A percentile compares a stretch with the other conserved stretches of the same genome.
phyloP scores from a whole-genome alignment of 2,888 invertebrate species.

The Hedychridium roseum region DNA sequence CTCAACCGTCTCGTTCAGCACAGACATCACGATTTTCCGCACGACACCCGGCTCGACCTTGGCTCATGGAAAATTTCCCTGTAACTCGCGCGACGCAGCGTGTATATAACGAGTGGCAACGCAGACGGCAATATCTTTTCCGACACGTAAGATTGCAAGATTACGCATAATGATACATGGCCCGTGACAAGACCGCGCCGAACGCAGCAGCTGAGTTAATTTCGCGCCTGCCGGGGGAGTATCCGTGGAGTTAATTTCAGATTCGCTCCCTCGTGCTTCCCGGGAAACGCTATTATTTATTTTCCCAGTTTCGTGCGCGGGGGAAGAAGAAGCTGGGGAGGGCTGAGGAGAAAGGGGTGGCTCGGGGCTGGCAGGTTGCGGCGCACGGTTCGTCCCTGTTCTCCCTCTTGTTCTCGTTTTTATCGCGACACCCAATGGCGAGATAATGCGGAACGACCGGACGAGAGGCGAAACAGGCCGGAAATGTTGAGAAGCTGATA shows the following conservation, averaged over 20 bases:
- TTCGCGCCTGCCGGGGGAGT: conserved; percentile 11
- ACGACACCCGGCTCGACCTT: no score
- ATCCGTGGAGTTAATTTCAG: conserved; percentile 9
- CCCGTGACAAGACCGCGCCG: background rate
- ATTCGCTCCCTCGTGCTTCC: conserved; percentile 1
- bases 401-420: conserved; percentile 1
- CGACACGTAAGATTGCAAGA: conserved; percentile 22
- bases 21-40: no score
- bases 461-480: conserved; percentile 30
- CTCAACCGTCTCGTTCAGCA: no score
- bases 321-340: background rate
- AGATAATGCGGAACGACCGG: conserved; percentile 15
- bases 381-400: background rate
- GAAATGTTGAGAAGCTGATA: conserved; percentile 25
- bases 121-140: no score
- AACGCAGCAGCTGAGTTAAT: conserved; percentile 5
- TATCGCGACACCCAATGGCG: conserved; percentile 12
- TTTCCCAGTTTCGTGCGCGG: conserved; percentile 1
- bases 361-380: conserved; percentile 4
- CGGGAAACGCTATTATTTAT: conserved; percentile 9
- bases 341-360: no score
- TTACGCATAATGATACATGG: conserved; percentile 12
- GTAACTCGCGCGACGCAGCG: no score
- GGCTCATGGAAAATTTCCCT: no score
- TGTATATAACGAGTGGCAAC: no score